Base-by-base conservation (phyloP, 2,797 vertebrate genomes). In the Catamblyrhynchus diadema region DNA sequence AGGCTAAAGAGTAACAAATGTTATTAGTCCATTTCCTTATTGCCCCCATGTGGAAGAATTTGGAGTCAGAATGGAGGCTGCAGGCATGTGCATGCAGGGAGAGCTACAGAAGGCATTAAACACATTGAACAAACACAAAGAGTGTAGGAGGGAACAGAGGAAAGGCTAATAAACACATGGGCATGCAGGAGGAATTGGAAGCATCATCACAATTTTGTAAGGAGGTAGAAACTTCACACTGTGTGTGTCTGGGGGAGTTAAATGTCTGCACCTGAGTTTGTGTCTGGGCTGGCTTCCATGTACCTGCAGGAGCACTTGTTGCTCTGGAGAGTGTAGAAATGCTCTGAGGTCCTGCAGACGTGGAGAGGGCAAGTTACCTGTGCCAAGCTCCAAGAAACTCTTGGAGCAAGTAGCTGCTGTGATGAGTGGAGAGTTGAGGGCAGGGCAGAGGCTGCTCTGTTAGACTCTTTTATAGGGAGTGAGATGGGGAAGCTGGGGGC, bases 141-240 rank as follows among this genome's bases (percentile, higher is more conserved):
- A 30, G 37, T 42, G 92, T 81, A 51, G 92, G 85, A 94, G 81
- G 81, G 37, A 78, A 28, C 27, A 72, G 72, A 85, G 32, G 41
- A 71, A 71, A 87, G 83, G 25, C 66, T 90, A 8, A 44, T 27
- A 77, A 82, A 85, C 78, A 25, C 45, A 13, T 0, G 0, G 69
- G 61, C 32, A 83, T 64, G 81, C 64, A 2, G 67, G 45, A 96
- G 86, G 95, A 92, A 84, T 91, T 82, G 70, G 80, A 95, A 93
- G 39, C 84, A 94, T 85, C 70, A 72, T 86, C 13, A 2, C 59
- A 71, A 59, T 95, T 91, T 95, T 82, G 47, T 45, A 69, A 88
- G 89, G 91, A 92, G 79, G 69, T 64, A 69, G 71, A 56, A 88
- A 79, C 56, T 92, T 77, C 35, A 57, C 44, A 3, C 6, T 30